Evolutionary conservation across 35 echinoderm and acorn worm genomes (phyloP).

Genomic region (Heliocidaris erythrogramma): DNA sequence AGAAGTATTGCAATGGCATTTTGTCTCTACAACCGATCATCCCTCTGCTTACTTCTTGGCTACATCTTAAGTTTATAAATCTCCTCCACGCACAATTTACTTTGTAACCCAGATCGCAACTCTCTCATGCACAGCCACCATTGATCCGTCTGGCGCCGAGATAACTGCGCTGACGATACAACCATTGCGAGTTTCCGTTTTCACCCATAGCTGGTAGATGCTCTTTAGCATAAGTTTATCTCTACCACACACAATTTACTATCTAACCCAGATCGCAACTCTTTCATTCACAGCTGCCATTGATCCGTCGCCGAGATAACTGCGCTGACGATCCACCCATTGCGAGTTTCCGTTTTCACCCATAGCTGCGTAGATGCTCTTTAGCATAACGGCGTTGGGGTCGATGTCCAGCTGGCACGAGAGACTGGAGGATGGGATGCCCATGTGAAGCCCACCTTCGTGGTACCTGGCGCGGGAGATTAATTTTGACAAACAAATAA

Average conservation of each 20-base stretch:
- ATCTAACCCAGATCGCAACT: conserved; percentile 61
- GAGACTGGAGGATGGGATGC: conserved; percentile 34
- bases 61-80: not conserved
- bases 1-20: too few relatives aligned
- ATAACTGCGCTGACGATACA: conserved; percentile 10
- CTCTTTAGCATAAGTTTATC: conserved; percentile 55
- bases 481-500: too few relatives aligned
- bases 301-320: conserved; percentile 23
- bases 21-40: too few relatives aligned
- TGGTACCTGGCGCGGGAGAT: not conserved
- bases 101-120: conserved; percentile 58
- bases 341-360: conserved; percentile 29
- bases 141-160: not conserved
- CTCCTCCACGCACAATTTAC: not conserved
- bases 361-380: conserved; percentile 53
- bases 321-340: conserved; percentile 27
- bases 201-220: conserved; percentile 45
- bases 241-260: not conserved
- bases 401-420: conserved; percentile 47
- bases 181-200: conserved; percentile 26
- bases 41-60: too few relatives aligned
- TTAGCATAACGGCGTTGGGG: conserved; percentile 52
- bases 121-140: not conserved
- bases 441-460: conserved; percentile 63
- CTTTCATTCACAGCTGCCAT: conserved; percentile 8